phyloP scores from a whole-genome alignment of 2,113 vertebrate species.

The Clupea harengus region DNA sequence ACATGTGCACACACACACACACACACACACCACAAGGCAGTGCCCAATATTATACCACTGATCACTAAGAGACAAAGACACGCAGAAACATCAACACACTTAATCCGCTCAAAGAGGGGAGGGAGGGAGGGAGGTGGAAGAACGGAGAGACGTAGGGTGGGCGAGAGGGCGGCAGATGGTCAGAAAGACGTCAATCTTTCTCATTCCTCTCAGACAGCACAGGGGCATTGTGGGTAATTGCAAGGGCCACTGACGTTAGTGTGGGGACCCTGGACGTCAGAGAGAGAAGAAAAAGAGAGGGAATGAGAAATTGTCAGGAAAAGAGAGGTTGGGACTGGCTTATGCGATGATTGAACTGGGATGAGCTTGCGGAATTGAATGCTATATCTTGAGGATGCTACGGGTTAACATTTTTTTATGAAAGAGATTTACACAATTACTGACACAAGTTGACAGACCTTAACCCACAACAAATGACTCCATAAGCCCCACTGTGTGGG shows the following conservation, averaged over 20 bases:
- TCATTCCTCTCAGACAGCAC: slow-evolving; percentile 69
- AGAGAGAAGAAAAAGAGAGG: slow-evolving; percentile 12
- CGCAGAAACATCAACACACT: slow-evolving; percentile 52
- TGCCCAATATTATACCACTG: neutral
- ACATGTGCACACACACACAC: neutral
- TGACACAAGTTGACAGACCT: too few relatives aligned
- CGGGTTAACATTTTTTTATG: neutral
- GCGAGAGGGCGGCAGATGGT: slow-evolving; percentile 66
- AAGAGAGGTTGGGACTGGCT: slow-evolving; percentile 18
- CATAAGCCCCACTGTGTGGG: too few relatives aligned
- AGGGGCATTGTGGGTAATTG: slow-evolving; percentile 58
- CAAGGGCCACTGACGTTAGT: slow-evolving; percentile 51
- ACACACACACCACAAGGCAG: neutral
- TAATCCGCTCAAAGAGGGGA: slow-evolving; percentile 73
- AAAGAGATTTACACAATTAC: neutral
- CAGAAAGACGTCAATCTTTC: slow-evolving; percentile 68
- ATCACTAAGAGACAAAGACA: slow-evolving; percentile 56
- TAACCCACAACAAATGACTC: too few relatives aligned
- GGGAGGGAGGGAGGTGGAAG: slow-evolving; percentile 39
- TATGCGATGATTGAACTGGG: neutral
- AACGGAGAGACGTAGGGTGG: slow-evolving; percentile 33
- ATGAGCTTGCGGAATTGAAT: neutral
- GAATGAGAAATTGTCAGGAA: neutral
- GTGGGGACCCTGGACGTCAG: slow-evolving; percentile 46
- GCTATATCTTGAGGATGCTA: neutral